Evolutionary conservation across 1,140 invertebrate genomes (phyloP), one percentile per base, ranked within the genome.

Genomic region (Leptinotarsa undecemlineata): DNA sequence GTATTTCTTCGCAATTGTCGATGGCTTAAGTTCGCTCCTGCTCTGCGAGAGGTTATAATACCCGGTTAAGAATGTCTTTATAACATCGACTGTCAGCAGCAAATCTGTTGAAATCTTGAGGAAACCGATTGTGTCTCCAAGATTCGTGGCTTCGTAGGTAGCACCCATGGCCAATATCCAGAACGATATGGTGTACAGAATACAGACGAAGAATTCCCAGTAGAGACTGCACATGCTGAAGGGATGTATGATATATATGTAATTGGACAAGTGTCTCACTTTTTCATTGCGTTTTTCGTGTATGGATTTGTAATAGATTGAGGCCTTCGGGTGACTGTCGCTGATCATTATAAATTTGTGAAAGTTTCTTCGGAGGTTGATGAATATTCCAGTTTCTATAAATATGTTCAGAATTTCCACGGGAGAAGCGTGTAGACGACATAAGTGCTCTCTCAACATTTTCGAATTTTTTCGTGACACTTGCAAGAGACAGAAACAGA

Each of bases 381-480:
- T 77, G 62, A 78, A 76, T 17, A 71, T 68, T 3, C 79, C 79
- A 20, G 68, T 68, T 47, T 79, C 74, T 57, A 80, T 79, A 66
- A 73, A 17, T 20, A 13, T 61, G 48, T 64, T 68, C 17, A 68
- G 6, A n/a, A 17, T 61, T 15, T 62, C 47, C 15, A 17, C 33
- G 3, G 14, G 33, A 21, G n/a, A 3, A 11, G n/a, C 19, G 17
- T 15, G 60, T 20, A 75, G 20, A 1, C 13, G 11, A 60, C 74
- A 75, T 20, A 15, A 20, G 62, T 75, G 74, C 17, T 69, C 21
- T 26, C 42, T 23, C 11, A 67, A 26, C 21, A 67, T 67, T 19
- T 23, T 67, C 2, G 33, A 11, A 11, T 3, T 42, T 26, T 42
- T 42, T 42, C 3, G 33, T 42, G 64, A 67, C 19, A 33, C 13